Conservation (phyloP, 1,140 invertebrate species). For the Bombus turneri region DNA sequence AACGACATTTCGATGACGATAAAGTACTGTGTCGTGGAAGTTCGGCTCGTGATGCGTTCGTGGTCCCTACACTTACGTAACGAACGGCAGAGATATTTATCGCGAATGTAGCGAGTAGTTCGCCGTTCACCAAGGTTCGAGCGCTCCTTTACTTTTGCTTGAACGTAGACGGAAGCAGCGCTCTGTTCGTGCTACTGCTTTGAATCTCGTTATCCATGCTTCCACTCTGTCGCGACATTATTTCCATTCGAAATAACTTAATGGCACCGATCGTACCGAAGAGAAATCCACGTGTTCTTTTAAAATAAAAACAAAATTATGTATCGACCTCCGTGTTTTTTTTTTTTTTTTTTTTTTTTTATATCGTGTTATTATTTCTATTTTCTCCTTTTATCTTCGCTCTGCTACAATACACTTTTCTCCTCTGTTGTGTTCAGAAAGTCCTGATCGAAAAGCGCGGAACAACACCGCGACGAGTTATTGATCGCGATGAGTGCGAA, state of each 20-base stretch:
- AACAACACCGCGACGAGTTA: slow-evolving; percentile 1
- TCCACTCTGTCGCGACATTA: slow-evolving; percentile 13
- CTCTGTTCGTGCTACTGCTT: background rate
- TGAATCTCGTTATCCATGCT: slow-evolving; percentile 27
- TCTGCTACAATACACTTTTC: background rate
- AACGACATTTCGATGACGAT: slow-evolving; percentile 1
- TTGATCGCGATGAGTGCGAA: slow-evolving; percentile 37
- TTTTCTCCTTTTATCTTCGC: background rate
- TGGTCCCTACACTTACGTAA: slow-evolving; percentile 2
- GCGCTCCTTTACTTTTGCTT: background rate
- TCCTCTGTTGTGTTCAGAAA: background rate
- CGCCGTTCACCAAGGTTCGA: slow-evolving; percentile 6
- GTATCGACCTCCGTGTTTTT: background rate
- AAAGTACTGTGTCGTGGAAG: background rate
- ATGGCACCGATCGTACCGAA: slow-evolving; percentile 16
- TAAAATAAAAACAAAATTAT: too few relatives aligned
- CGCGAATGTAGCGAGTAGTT: slow-evolving; percentile 13
- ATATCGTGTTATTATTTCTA: background rate
- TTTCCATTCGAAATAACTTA: slow-evolving; percentile 28
- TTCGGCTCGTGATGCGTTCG: background rate
- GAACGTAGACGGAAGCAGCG: background rate
- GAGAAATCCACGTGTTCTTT: background rate
- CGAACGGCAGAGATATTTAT: slow-evolving; percentile 32
- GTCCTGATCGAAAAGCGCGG: background rate
- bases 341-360: too few relatives aligned